Percentiles rank a stretch among this genome's conserved stretches.
Conservation (phyloP, 2,113 vertebrate genomes). For the Miniopterus natalensis region DNA sequence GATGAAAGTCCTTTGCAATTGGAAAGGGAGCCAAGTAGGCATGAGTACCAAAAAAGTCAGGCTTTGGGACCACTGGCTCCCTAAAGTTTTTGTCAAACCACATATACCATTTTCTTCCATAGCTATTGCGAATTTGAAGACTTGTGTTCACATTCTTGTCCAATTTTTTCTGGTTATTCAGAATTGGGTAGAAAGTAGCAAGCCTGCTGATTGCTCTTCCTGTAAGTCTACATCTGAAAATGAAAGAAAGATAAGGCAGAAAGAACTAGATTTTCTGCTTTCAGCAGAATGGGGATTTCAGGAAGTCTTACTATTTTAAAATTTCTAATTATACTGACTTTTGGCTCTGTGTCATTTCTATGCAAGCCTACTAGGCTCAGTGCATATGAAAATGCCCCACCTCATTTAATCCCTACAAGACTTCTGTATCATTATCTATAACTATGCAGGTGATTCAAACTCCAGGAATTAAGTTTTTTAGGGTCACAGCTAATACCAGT, state of each 20-base stretch:
- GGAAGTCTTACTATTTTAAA: background rate
- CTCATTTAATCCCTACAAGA: background rate
- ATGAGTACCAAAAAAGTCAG: background rate
- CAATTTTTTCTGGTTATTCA: background rate
- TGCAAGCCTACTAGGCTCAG: background rate
- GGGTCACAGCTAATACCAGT: background rate
- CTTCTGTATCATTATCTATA: background rate
- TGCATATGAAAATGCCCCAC: background rate
- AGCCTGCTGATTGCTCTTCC: background rate
- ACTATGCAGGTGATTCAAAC: background rate
- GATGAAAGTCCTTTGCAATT: background rate
- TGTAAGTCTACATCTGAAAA: background rate
- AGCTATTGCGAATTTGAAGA: background rate
- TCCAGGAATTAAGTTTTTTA: background rate
- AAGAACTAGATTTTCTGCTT: background rate
- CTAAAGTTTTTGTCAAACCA: background rate
- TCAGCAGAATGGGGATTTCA: background rate
- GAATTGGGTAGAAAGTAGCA: background rate
- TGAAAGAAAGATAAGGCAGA: background rate
- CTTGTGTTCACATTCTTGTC: background rate
- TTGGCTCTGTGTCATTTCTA: background rate
- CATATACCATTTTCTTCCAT: background rate
- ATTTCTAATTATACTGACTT: background rate
- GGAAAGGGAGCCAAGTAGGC: background rate
- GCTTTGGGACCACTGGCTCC: background rate